Conservation (phyloP, 2,113 vertebrate genomes). For the Ivindomyrus marchei region DNA sequence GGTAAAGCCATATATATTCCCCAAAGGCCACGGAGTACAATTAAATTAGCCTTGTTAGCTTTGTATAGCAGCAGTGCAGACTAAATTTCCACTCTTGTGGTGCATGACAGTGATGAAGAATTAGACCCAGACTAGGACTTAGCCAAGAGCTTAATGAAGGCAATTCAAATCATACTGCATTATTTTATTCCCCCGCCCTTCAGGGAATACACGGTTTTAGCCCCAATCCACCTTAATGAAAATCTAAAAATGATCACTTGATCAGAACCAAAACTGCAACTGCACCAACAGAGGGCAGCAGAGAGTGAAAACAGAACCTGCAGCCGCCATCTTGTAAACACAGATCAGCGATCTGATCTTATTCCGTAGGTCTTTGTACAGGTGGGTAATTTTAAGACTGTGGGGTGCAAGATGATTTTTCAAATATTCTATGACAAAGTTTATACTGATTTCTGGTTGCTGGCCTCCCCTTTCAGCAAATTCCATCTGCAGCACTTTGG, state of each 20-base stretch:
- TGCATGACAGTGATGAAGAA: not conserved
- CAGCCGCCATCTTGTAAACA: not conserved
- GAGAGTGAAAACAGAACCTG: not conserved
- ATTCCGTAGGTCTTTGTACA: not conserved
- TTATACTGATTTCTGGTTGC: not conserved
- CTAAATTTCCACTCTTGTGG: not conserved
- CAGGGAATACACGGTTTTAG: too few relatives aligned
- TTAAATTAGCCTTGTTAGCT: not conserved
- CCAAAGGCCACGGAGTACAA: not conserved
- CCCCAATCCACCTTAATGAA: too few relatives aligned
- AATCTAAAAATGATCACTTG: too few relatives aligned
- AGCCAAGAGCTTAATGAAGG: not conserved
- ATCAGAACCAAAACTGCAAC: too few relatives aligned
- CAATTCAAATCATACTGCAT: not conserved
- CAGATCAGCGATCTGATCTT: not conserved
- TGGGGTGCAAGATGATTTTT: not conserved
- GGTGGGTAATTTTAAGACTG: not conserved
- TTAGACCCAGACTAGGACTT: not conserved
- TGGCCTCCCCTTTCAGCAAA: not conserved
- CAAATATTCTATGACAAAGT: not conserved
- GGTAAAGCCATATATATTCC: not conserved
- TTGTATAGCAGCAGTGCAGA: not conserved
- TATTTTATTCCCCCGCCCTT: not conserved
- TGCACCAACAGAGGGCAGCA: too few relatives aligned
- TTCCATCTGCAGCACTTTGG: not conserved